Base-by-base conservation (phyloP, 2,113 vertebrate species). In the Elephas maximus region DNA sequence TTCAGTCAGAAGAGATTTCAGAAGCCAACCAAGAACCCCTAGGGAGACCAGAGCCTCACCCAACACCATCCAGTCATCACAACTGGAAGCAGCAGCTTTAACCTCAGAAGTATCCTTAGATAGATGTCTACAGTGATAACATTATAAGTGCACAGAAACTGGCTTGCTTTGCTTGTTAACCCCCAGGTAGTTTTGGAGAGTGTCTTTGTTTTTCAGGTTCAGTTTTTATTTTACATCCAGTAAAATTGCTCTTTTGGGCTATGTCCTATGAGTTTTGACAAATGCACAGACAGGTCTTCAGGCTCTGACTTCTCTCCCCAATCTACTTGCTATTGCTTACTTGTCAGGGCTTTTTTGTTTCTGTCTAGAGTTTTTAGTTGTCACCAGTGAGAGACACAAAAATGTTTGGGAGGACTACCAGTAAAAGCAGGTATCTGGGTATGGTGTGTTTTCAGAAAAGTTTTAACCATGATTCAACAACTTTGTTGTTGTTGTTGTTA, bases 21-120 rank as follows among this genome's bases (percentile, higher is more conserved):
- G 76, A 82, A 86, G 78, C 62, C 80, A 67, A 0, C 3, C 0
- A 0, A 74, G 63, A 37, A 0, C 20, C 2, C 5, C 4, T 14
- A 6, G 5, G 28, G 17, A 86, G 65, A 24, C 24, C 26, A 65
- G 73, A 9, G 4, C 3, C 30, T 60, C 3, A 21, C 7, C 41
- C 30, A 71, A 28, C 67, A n/a, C 67, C 11, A 5, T 67, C 65
- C 28, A 71, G 67, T 15, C 33, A 33, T 10, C 4, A 6, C 23
- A 21, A 17, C 41, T 69, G 21, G 17, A 67, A 60, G 20, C 33
- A 51, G 60, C 17, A 8, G 4, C 48, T 5, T 65, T 30, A 10
- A 71, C 48, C 23, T 91, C 77, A 12, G 26, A 7, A 28, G 17
- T 71, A 63, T 78, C 17, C 20, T 67, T 48, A 17, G n/a, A 11